phyloP scores from a whole-genome alignment of 2,797 vertebrate genomes.

The Mycteria americana region DNA sequence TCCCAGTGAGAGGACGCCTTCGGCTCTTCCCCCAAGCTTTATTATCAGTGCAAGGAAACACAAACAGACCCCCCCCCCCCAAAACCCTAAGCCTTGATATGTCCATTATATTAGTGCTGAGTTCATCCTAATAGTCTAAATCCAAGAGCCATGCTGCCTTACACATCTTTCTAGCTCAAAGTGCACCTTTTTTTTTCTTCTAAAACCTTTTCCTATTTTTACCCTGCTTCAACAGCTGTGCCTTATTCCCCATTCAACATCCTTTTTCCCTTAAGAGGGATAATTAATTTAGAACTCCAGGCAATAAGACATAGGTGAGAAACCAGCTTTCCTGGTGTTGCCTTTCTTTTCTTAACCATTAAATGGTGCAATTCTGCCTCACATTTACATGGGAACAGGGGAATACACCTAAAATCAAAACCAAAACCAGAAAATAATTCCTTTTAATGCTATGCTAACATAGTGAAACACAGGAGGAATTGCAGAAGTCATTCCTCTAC shows the following conservation, averaged over 20 bases:
- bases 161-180: background rate
- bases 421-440: background rate
- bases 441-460: background rate
- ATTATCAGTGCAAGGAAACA: background rate
- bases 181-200: background rate
- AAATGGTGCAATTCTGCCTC: background rate
- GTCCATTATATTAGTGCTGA: background rate
- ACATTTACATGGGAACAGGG: background rate
- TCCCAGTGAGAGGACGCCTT: rapidly evolving
- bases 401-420: background rate
- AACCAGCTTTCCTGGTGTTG: conserved; percentile 14
- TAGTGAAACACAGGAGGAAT: background rate
- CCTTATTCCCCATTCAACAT: conserved; percentile 44
- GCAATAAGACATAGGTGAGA: conserved; percentile 32
- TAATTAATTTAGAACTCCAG: conserved; percentile 64
- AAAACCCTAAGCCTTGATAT: background rate
- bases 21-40: background rate
- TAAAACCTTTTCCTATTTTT: conserved; percentile 31
- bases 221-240: conserved; percentile 20
- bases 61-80: background rate
- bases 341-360: conserved; percentile 40
- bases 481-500: background rate
- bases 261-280: conserved; percentile 52
- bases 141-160: background rate
- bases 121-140: background rate